Evolutionary conservation across 1,140 invertebrate genomes (phyloP).

Genomic region (Protaetia brevitarsis): DNA sequence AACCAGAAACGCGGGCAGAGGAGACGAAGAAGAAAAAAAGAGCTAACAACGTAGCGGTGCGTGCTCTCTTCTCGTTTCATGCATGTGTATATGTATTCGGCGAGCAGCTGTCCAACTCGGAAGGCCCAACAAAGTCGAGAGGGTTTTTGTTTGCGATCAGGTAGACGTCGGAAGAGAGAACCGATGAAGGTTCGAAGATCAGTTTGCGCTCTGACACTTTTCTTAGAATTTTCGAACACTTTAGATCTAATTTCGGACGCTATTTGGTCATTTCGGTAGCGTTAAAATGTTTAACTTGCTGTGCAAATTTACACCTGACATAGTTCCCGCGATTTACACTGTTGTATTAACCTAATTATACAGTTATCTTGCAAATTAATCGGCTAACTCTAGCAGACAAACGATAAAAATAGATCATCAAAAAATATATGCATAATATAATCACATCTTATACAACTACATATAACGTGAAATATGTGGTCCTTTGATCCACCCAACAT

Average conservation of each 20-base stretch:
- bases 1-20: not conserved
- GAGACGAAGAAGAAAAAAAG: not conserved
- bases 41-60: not conserved
- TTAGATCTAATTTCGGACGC: not conserved
- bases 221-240: constrained; percentile 1
- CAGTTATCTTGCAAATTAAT: too few species aligned
- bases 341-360: too few species aligned
- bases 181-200: not conserved
- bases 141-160: constrained; percentile 8
- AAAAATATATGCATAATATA: too few species aligned
- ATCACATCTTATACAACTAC: too few species aligned
- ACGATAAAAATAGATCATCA: too few species aligned
- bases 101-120: not conserved
- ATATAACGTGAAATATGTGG: too few species aligned
- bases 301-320: constrained; percentile 3
- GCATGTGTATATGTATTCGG: too few species aligned
- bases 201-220: constrained; percentile 10
- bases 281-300: not conserved
- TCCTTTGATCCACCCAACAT: too few species aligned
- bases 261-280: constrained; percentile 6
- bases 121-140: constrained; percentile 5
- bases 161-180: not conserved
- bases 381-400: too few species aligned
- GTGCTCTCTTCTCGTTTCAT: not conserved
- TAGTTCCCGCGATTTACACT: too few species aligned